Conservation (phyloP, 2,797 vertebrate species). For the Eospalax fontanierii region DNA sequence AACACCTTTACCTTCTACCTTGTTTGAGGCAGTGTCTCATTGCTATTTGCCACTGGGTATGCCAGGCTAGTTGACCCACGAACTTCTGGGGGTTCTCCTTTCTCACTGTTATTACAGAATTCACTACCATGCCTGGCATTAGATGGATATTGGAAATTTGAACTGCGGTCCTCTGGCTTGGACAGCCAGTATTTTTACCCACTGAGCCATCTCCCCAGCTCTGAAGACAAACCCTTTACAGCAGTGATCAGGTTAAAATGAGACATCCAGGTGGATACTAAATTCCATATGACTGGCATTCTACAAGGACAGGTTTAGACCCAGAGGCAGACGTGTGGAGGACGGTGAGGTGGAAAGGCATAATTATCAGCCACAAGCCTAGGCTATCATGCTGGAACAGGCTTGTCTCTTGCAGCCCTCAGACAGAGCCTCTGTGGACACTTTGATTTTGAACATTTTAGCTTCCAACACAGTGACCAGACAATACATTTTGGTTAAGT, state of each 20-base stretch:
- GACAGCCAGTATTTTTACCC: not conserved
- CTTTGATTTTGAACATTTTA: not conserved
- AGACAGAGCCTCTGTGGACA: not conserved
- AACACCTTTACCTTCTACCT: not conserved
- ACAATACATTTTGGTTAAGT: not conserved
- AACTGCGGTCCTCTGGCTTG: not conserved
- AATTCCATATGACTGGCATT: not conserved
- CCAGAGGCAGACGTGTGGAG: no score
- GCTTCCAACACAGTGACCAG: not conserved
- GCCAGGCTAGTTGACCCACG: not conserved
- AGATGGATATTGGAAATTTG: not conserved
- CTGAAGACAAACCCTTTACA: not conserved
- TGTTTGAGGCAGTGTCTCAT: not conserved
- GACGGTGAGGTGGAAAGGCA: not conserved
- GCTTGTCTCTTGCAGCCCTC: not conserved
- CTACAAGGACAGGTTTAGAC: not conserved
- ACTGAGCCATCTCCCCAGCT: not conserved
- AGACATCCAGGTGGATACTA: not conserved
- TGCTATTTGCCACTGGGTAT: not conserved
- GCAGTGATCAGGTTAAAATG: not conserved
- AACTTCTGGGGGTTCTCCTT: not conserved
- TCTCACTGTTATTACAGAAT: not conserved
- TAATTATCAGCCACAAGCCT: not conserved
- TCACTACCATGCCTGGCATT: not conserved
- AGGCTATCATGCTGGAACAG: not conserved